These are phyloP conservation scores for Anas capensis DNA, from an alignment of 2,797 vertebrate species.

Conservation along the genomic window DNA sequence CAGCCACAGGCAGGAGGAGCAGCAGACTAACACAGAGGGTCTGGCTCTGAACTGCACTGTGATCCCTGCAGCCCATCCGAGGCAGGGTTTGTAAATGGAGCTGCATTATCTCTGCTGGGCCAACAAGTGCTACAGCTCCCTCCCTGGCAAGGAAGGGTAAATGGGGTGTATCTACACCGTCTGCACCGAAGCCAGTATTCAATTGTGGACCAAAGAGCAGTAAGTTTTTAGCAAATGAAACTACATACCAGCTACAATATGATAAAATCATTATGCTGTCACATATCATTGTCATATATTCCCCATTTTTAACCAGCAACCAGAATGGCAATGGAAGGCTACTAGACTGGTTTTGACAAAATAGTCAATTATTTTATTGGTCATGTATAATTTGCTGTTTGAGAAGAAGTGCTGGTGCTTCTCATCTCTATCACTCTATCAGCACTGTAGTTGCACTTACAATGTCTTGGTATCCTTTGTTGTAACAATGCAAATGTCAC, in stretches of 20 bases:
- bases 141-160: background rate
- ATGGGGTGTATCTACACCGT: background rate
- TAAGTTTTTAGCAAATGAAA: background rate
- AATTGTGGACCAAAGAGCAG: background rate
- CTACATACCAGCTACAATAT: background rate
- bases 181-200: background rate
- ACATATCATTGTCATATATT: background rate
- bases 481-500: background rate
- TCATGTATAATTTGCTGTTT: background rate
- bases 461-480: background rate
- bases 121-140: background rate
- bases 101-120: background rate
- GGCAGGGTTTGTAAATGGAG: background rate
- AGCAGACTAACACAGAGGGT: background rate
- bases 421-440: rapidly evolving
- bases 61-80: background rate
- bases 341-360: background rate
- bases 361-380: background rate
- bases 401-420: background rate
- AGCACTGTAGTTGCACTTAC: rapidly evolving
- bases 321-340: rapidly evolving
- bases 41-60: background rate
- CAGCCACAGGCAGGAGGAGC: background rate
- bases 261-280: background rate
- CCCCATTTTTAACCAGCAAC: background rate